Evolutionary conservation across 2,113 vertebrate species (phyloP).

Genomic region (Sclerurus mexicanus): DNA sequence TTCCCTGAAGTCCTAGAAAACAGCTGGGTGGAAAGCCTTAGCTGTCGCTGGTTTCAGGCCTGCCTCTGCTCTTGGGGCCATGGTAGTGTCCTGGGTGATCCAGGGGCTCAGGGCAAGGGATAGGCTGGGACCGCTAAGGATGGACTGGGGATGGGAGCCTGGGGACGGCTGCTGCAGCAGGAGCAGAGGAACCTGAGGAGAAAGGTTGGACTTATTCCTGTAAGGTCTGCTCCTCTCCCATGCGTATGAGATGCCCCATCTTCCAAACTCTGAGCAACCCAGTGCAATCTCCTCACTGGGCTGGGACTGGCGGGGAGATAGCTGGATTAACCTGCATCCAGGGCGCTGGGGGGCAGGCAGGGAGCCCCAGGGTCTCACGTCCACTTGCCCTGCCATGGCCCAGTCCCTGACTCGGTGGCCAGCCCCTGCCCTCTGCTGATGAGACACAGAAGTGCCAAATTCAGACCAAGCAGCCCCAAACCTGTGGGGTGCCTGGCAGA

Average conservation of each 20-base stretch:
- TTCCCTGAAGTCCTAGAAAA: background rate
- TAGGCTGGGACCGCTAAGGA: background rate
- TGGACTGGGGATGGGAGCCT: background rate
- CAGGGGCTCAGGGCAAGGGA: background rate
- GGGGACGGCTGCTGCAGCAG: background rate
- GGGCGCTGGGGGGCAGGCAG: background rate
- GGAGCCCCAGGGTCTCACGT: background rate
- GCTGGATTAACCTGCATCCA: background rate
- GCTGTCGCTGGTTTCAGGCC: background rate
- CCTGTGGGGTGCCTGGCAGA: background rate
- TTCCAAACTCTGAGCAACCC: background rate
- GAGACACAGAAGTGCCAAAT: background rate
- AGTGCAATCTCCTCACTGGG: no score
- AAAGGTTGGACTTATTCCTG: background rate
- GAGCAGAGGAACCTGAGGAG: background rate
- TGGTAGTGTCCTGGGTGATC: background rate
- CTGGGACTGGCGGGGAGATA: background rate
- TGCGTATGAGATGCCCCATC: background rate
- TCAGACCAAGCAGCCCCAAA: background rate
- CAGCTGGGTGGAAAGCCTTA: background rate
- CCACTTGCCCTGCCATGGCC: background rate
- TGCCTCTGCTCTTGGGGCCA: background rate
- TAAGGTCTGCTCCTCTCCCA: background rate
- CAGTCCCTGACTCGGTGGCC: background rate
- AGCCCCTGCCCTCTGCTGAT: conserved; percentile 14